These are phyloP conservation scores for Macrotus californicus DNA, from an alignment of 2,113 vertebrate genomes.

Conservation along the genomic window DNA sequence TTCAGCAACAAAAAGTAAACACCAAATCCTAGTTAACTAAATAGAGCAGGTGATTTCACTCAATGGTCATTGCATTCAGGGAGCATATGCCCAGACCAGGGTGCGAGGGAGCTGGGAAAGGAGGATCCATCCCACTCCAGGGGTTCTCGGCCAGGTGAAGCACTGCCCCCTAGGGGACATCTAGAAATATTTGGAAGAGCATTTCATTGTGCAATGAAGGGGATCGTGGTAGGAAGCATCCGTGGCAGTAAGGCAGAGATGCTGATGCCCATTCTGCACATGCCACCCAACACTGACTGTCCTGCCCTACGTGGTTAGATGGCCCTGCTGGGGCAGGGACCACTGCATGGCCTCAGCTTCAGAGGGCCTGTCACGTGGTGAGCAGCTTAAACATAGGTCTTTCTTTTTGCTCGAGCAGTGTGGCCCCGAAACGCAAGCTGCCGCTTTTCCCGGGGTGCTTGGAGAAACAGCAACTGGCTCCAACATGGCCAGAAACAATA, in stretches of 20 bases:
- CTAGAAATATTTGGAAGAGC: background rate
- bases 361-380: background rate
- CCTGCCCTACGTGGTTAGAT: background rate
- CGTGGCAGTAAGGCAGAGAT: background rate
- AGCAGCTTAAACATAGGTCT: background rate
- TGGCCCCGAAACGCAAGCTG: background rate
- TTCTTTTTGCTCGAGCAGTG: background rate
- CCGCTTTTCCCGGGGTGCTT: background rate
- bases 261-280: background rate
- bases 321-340: background rate
- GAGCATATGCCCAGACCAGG: background rate
- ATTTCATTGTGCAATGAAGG: background rate
- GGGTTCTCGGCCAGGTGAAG: background rate
- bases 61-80: background rate
- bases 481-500: background rate
- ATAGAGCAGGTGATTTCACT: background rate
- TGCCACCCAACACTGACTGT: accelerated
- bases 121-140: accelerated
- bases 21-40: background rate
- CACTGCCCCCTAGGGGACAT: background rate
- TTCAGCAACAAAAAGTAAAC: background rate
- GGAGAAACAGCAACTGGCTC: too few relatives aligned
- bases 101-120: background rate
- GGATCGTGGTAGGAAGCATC: background rate
- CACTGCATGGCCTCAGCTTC: background rate